These are phyloP conservation scores for Cryptus viduatorius DNA, from an alignment of 2,888 invertebrate genomes.

Conservation along the genomic window DNA sequence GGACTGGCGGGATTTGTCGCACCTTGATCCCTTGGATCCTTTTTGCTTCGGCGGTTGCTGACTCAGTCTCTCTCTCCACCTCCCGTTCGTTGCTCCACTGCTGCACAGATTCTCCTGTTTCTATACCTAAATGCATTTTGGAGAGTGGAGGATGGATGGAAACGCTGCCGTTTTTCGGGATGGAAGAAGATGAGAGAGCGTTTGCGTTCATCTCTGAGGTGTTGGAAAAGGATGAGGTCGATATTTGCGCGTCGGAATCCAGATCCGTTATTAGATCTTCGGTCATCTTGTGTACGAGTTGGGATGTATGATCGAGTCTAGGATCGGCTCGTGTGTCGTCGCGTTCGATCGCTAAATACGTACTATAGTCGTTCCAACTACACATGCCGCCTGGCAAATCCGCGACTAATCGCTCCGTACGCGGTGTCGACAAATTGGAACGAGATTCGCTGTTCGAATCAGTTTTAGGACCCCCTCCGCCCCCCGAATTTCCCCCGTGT, in stretches of 20 bases:
- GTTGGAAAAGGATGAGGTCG: constrained; percentile 37
- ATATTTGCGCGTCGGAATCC: constrained; percentile 40
- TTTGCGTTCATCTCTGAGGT: constrained; percentile 14
- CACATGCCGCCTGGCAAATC: constrained; percentile 93
- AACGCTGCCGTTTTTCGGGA: constrained; percentile 38
- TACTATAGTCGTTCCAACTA: constrained; percentile 93
- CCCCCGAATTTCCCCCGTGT: constrained; percentile 86
- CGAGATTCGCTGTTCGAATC: constrained; percentile 66
- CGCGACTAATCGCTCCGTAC: constrained; percentile 89
- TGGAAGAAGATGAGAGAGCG: constrained; percentile 35
- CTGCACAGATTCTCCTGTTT: constrained; percentile 76
- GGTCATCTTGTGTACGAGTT: constrained; percentile 71
- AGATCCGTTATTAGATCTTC: constrained; percentile 66
- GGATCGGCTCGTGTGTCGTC: constrained; percentile 66
- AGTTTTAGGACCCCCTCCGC: constrained; percentile 85
- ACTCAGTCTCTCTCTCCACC: constrained; percentile 77
- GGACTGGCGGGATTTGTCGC: constrained; percentile 79
- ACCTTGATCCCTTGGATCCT: constrained; percentile 82
- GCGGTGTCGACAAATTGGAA: constrained; percentile 79
- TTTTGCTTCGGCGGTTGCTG: constrained; percentile 77
- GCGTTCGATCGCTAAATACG: constrained; percentile 89
- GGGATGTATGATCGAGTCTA: constrained; percentile 70
- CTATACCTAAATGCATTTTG: constrained; percentile 81
- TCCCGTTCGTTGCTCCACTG: constrained; percentile 76
- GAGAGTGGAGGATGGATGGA: constrained; percentile 60